Evolutionary conservation across 2,113 vertebrate species (phyloP), one percentile per base, ranked within the genome.

Genomic region (Pseudorasbora parva): DNA sequence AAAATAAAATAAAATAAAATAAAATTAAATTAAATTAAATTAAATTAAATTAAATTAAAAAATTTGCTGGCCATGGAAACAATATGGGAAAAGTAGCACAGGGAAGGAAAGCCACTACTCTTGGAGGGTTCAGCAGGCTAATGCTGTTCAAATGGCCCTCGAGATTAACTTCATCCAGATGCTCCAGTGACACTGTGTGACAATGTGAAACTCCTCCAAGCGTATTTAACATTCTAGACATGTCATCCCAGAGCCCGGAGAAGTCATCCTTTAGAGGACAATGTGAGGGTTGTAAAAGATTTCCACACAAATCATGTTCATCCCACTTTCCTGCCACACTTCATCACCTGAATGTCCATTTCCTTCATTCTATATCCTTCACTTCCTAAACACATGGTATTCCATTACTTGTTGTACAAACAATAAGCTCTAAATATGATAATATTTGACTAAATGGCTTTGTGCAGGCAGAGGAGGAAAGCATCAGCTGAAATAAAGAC

Each of bases 131-230:
- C 57, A 66, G 43, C 60, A 21, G 43, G 17, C 41, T 79, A 79
- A 64, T 66, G 59, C 41, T 79, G 59, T 47, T 79, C 59, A 79
- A 79, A 79, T 49, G 57, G 78, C 78, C 78, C 78, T 66, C 23
- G 43, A 79, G 78, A 79, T 79, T 49, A 79, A 79, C 78, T 79
- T 79, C 78, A 79, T 49, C 78, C 57, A 79, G 78, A 79, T 79
- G 60, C 78, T 79, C 43, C 59, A 14, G 14, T 74, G 72, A 74
- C 72, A 72, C 69, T 51, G 72, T 74, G 78, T 79, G 78, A 79
- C 78, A 79, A 79, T 62, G 41, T 79, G 60, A 79, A 79, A 64
- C 78, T 79, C 60, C 59, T 64, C 23, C 78, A 30, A 33, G 78
- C 78, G 47, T 64, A 79, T 64, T 79, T 79, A 79, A 79, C 60